A percentile compares a stretch with the other conserved stretches of the same genome.
Conservation (phyloP, 2,888 invertebrate species). For the Abrostola triplasia region DNA sequence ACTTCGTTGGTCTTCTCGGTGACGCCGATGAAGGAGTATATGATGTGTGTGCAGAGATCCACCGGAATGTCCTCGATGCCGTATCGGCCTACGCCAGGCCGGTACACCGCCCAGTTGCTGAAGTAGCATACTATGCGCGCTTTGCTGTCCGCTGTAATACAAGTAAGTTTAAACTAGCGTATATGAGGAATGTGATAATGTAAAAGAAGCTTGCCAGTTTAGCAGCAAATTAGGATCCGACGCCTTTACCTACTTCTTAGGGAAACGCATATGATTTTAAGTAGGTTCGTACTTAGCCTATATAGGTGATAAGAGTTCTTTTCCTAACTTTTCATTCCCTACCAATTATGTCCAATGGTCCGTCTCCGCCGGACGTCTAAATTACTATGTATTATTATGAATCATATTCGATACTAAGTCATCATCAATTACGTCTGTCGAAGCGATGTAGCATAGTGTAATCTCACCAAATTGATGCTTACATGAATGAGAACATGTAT, state of each 20-base stretch:
- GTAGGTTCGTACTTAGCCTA: too few relatives aligned
- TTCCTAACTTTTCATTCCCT: too few relatives aligned
- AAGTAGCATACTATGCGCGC: conserved; percentile 89
- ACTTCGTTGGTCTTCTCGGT: conserved; percentile 93
- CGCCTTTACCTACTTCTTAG: too few relatives aligned
- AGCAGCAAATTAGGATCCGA: too few relatives aligned
- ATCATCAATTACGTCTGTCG: background rate
- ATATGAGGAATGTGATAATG: background rate
- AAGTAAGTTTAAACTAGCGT: background rate
- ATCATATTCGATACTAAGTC: background rate
- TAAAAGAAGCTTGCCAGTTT: too few relatives aligned
- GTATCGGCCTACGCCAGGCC: conserved; percentile 94
- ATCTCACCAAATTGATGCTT: background rate
- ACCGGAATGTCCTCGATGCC: conserved; percentile 95
- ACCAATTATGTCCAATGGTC: too few relatives aligned
- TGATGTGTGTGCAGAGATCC: conserved; percentile 94
- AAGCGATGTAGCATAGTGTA: background rate
- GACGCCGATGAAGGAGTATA: conserved; percentile 96
- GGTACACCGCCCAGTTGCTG: conserved; percentile 95
- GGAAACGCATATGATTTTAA: too few relatives aligned
- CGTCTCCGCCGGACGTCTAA: too few relatives aligned
- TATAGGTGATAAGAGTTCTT: too few relatives aligned
- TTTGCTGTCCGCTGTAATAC: conserved; percentile 77
- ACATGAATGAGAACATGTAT: background rate
- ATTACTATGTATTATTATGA: background rate